phyloP scores from a whole-genome alignment of 1,140 invertebrate species.

The Dinoponera quadriceps region DNA sequence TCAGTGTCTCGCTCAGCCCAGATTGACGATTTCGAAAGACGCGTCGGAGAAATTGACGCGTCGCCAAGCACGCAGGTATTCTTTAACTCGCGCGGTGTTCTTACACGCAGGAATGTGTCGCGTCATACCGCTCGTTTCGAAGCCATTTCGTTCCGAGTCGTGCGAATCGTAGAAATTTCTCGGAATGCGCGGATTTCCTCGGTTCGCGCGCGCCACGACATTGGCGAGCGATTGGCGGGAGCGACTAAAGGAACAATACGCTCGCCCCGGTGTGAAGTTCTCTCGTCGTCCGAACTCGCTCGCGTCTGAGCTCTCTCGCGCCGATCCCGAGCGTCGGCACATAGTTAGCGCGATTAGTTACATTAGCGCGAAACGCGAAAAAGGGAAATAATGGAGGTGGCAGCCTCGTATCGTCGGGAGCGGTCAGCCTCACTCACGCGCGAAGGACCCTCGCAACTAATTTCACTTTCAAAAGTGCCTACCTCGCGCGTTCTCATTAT shows the following conservation, averaged over 20 bases:
- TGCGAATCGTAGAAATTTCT: slow-evolving; percentile 16
- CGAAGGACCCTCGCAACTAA: slow-evolving; percentile 59
- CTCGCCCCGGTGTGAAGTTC: background rate
- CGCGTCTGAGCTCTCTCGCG: background rate
- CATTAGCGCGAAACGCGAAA: slow-evolving; percentile 4
- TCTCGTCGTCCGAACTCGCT: background rate
- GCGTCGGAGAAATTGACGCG: slow-evolving; percentile 44
- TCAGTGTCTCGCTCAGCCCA: background rate
- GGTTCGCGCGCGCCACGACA: background rate
- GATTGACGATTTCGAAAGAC: slow-evolving; percentile 48
- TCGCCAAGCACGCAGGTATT: slow-evolving; percentile 21
- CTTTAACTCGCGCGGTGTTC: slow-evolving; percentile 28
- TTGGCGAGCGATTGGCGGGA: background rate
- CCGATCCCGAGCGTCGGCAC: background rate
- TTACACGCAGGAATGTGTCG: slow-evolving; percentile 61
- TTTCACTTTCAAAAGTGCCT: slow-evolving; percentile 72
- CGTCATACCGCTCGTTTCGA: slow-evolving; percentile 55
- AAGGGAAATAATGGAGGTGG: slow-evolving; percentile 17
- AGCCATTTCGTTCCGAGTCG: slow-evolving; percentile 4
- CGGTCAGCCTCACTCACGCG: slow-evolving; percentile 32
- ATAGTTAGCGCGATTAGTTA: background rate
- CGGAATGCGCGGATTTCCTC: slow-evolving; percentile 3
- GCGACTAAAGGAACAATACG: background rate
- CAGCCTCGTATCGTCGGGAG: background rate
- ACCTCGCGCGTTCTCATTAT: slow-evolving; percentile 69